Evolutionary conservation across 2,888 invertebrate species (phyloP), one percentile per base, ranked within the genome.

Genomic region (Lissonota sp.): DNA sequence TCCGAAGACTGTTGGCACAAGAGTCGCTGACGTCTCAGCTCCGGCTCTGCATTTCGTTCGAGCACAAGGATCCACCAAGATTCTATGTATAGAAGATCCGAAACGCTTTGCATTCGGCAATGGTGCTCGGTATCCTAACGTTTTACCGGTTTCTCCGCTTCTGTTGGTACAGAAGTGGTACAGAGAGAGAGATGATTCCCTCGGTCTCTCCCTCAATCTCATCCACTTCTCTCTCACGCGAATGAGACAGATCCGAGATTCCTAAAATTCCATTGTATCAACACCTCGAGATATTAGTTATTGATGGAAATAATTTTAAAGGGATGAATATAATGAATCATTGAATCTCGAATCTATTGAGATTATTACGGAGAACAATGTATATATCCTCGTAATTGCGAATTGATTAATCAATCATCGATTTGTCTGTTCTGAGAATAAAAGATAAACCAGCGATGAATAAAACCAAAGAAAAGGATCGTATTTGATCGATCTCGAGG

Each of bases 1-100:
- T 88, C 86, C 85, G 85, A 80, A 85, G 86, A 85, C 85, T 88
- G 86, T 88, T 87, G 87, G 86, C 87, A 84, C 82, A 87, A 85
- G 86, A 85, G 79, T 84, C 85, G 81, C 84, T 76, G 86, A 86
- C 84, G 85, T 85, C 86, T 84, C 78, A 73, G 78, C 78, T 78
- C 26, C 78, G 10, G 64, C 78, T 78, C 67, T 67, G 51, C 75
- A 62, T 40, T 44, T 12, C 12, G 26, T 44, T 51, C 60, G 49
- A 10, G 53, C 42, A 39, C 37, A 14, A 57, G 53, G 53, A 62
- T 37, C 53, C 8, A 63, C 42, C 46, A 55, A 76, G 63, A 14
- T 64, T 57, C 62, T 62, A 26, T 62, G 53, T 71, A 70, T 71
- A 60, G 26, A 26, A 60, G 39, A 62, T 10, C 57, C 10, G 26